These are phyloP conservation scores for Merodon equestris DNA, from an alignment of 2,888 invertebrate genomes.

Conservation along the genomic window DNA sequence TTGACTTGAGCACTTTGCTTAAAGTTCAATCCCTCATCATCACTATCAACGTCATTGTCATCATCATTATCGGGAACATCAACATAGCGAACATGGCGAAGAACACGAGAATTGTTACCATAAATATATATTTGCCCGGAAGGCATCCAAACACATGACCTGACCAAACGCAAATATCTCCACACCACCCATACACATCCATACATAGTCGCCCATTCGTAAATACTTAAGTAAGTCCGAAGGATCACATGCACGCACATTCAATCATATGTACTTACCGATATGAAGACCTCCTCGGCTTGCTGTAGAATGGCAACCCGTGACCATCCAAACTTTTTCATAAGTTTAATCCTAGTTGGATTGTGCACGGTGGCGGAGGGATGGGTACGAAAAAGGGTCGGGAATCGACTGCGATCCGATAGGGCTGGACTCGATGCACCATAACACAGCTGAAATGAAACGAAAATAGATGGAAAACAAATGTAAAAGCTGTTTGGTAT, in stretches of 20 bases:
- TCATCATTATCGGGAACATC: not conserved
- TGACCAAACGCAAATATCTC: constrained; percentile 27
- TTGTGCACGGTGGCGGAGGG: constrained; percentile 99
- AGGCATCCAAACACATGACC: constrained; percentile 34
- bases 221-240: not conserved
- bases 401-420: constrained; percentile 97
- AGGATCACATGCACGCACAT: not conserved
- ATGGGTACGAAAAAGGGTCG: constrained; percentile 98
- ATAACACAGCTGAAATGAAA: constrained; percentile 91
- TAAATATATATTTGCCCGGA: constrained; percentile 59
- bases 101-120: constrained; percentile 48
- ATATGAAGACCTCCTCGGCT: constrained; percentile 98
- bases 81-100: not conserved
- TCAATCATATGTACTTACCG: constrained; percentile 81
- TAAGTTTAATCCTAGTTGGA: constrained; percentile 96
- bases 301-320: constrained; percentile 98
- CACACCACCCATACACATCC: no score
- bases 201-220: not conserved
- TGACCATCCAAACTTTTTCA: constrained; percentile 98
- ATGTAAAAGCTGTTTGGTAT: not conserved
- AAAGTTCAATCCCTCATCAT: constrained; percentile 51
- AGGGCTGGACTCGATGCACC: constrained; percentile 99
- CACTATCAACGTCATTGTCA: no score
- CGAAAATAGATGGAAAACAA: constrained; percentile 45
- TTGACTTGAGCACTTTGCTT: constrained; percentile 48